A percentile compares a stretch with the other conserved stretches of the same genome.
Conservation (phyloP, 2,888 invertebrate species). For the Polymixis flavicincta region DNA sequence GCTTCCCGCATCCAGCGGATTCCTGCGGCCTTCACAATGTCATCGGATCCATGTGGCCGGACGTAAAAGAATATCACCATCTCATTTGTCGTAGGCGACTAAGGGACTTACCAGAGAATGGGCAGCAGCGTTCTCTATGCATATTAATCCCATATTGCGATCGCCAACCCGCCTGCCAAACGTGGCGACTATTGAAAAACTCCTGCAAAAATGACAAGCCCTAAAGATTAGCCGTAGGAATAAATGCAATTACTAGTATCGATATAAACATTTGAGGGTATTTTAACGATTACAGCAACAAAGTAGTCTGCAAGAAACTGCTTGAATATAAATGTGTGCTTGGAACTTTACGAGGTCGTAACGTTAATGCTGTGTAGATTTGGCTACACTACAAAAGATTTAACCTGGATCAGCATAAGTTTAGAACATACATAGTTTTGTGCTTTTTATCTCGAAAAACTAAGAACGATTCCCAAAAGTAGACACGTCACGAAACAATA, state of each 20-base stretch:
- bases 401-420: neutral
- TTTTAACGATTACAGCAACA: constrained; percentile 1
- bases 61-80: too few relatives aligned
- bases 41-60: too few relatives aligned
- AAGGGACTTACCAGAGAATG: too few relatives aligned
- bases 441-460: neutral
- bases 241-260: neutral
- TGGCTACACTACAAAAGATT: constrained; percentile 15
- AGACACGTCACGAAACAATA: neutral
- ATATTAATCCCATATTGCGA: too few relatives aligned
- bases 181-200: too few relatives aligned
- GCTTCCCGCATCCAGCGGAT: too few relatives aligned
- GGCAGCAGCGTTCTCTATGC: too few relatives aligned
- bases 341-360: constrained; percentile 14
- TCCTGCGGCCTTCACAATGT: too few relatives aligned
- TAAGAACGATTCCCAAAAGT: neutral
- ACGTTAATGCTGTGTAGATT: constrained; percentile 1
- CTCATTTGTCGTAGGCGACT: too few relatives aligned
- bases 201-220: too few relatives aligned
- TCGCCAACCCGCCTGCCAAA: too few relatives aligned
- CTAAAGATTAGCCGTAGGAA: neutral
- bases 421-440: neutral
- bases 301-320: neutral
- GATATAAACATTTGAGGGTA: too few relatives aligned
- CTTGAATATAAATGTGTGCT: neutral